phyloP scores from a whole-genome alignment of 35 echinoderm and acorn worm genomes.

The Ptychodera flava region DNA sequence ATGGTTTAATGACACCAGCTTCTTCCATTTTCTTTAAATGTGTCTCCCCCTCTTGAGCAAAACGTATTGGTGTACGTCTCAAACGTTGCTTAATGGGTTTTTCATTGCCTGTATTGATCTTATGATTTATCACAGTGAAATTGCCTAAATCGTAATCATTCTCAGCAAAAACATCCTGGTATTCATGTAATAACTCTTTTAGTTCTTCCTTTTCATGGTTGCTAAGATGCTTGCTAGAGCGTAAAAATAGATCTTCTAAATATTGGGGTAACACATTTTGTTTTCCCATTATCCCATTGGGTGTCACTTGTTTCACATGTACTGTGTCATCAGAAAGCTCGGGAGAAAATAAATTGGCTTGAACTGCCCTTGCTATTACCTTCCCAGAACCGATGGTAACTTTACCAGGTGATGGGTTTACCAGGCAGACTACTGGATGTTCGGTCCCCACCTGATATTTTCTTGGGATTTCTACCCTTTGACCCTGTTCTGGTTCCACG shows the following conservation, averaged over 20 bases:
- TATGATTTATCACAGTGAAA: conserved; percentile 23
- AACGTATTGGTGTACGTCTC: conserved; percentile 44
- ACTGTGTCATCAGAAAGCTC: too few species aligned
- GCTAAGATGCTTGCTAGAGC: not conserved
- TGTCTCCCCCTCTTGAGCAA: conserved; percentile 25
- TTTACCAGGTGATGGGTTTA: conserved; percentile 12
- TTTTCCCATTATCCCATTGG: not conserved
- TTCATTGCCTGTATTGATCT: conserved; percentile 26
- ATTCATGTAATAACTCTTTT: not conserved
- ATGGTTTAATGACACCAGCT: conserved; percentile 47
- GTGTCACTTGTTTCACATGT: not conserved
- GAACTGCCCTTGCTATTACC: not conserved
- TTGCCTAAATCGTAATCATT: conserved; percentile 37
- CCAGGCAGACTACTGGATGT: conserved; percentile 5
- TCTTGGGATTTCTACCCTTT: conserved; percentile 2
- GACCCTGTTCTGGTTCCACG: conserved; percentile 13
- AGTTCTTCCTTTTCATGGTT: not conserved
- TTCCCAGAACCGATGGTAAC: not conserved
- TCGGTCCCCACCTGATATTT: not conserved
- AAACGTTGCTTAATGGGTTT: conserved; percentile 33
- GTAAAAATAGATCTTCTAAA: not conserved
- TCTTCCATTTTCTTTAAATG: conserved; percentile 38
- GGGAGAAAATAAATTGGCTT: not conserved
- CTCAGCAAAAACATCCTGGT: conserved; percentile 38
- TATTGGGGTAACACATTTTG: not conserved